These are phyloP conservation scores for Lineus longissimus DNA, from an alignment of 1,140 invertebrate species.

Conservation along the genomic window DNA sequence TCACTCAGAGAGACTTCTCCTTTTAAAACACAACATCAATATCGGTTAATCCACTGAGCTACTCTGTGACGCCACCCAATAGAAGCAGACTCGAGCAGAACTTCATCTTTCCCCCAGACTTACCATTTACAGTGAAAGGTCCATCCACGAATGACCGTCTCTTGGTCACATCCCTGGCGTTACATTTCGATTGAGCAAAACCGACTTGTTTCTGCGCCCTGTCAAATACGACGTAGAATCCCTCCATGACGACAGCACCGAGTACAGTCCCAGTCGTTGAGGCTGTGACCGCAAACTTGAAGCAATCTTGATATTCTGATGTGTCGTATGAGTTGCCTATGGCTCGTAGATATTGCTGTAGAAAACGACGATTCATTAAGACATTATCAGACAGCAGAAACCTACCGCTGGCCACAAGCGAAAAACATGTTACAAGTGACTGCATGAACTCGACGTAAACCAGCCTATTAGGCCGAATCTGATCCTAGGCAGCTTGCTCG, in stretches of 20 bases:
- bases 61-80: too few relatives aligned
- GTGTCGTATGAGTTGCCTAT: conserved; percentile 27
- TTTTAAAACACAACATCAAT: too few relatives aligned
- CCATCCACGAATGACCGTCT: conserved; percentile 19
- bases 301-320: conserved; percentile 29
- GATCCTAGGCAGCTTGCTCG: too few relatives aligned
- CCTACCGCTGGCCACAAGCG: too few relatives aligned
- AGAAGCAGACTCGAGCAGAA: too few relatives aligned
- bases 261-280: conserved; percentile 42
- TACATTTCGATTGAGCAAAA: conserved; percentile 42
- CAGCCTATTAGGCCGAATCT: too few relatives aligned
- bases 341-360: conserved; percentile 44
- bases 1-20: too few relatives aligned
- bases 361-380: conserved; percentile 7
- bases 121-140: conserved; percentile 25
- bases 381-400: too few relatives aligned
- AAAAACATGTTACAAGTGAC: too few relatives aligned
- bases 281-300: conserved; percentile 37
- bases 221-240: conserved; percentile 50
- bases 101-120: too few relatives aligned
- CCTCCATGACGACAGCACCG: conserved; percentile 50
- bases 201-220: conserved; percentile 33
- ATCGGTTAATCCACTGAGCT: too few relatives aligned
- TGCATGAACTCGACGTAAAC: too few relatives aligned
- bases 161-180: not conserved